phyloP scores from a whole-genome alignment of 2,888 invertebrate genomes.

The Seladonia tumulorum region DNA sequence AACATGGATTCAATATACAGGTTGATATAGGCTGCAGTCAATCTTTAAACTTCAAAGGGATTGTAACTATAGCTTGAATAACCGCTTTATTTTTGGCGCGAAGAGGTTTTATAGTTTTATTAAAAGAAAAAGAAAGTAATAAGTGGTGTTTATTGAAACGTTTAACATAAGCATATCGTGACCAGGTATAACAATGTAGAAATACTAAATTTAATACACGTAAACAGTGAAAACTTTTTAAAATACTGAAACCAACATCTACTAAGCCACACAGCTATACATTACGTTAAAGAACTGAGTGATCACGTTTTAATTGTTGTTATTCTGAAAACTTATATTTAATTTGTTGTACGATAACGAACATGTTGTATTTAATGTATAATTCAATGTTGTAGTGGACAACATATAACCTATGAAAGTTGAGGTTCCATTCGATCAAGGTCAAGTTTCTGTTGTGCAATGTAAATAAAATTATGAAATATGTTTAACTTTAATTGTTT shows the following conservation, averaged over 20 bases:
- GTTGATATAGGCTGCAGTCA: neutral
- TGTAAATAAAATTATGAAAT: neutral
- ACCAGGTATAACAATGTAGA: slow-evolving; percentile 34
- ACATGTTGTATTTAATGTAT: neutral
- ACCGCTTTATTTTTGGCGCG: slow-evolving; percentile 69
- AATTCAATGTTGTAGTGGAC: neutral
- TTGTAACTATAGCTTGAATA: slow-evolving; percentile 42
- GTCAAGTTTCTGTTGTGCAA: slow-evolving; percentile 25
- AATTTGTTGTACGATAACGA: neutral
- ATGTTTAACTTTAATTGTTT: neutral
- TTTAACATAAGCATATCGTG: neutral
- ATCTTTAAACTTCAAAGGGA: slow-evolving; percentile 25
- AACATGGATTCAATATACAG: neutral
- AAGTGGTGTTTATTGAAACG: slow-evolving; percentile 14
- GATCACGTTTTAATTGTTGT: neutral
- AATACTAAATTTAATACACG: neutral
- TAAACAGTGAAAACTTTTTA: slow-evolving; percentile 5
- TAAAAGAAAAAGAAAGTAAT: slow-evolving; percentile 15
- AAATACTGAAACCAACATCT: neutral
- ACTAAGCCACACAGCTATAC: neutral
- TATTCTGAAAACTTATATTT: neutral
- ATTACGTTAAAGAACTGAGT: neutral
- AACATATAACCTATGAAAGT: slow-evolving; percentile 53
- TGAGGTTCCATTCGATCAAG: slow-evolving; percentile 39
- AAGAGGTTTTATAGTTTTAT: slow-evolving; percentile 53